These are phyloP conservation scores for Bos indicus DNA, from an alignment of 2,113 vertebrate genomes.

Conservation along the genomic window DNA sequence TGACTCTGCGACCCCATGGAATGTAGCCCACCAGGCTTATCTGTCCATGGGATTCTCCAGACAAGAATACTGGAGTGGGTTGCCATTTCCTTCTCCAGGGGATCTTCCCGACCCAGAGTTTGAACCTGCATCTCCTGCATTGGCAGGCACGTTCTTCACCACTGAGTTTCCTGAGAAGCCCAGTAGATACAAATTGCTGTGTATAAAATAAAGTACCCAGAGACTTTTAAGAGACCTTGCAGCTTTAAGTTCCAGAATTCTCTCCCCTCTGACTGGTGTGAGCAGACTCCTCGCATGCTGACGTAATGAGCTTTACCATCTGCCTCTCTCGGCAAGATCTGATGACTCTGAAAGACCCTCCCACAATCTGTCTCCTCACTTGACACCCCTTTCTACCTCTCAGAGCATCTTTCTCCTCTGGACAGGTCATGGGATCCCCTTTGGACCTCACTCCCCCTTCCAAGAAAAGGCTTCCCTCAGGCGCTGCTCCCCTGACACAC, in stretches of 20 bases:
- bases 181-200: not conserved
- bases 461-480: not conserved
- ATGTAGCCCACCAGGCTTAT: not conserved
- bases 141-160: not conserved
- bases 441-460: not conserved
- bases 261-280: not conserved
- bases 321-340: not conserved
- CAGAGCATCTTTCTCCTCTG: not conserved
- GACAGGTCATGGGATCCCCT: not conserved
- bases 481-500: not conserved
- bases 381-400: not conserved
- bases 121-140: not conserved
- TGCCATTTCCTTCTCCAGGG: not conserved
- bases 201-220: not conserved
- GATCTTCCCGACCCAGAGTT: not conserved
- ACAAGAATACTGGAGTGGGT: not conserved
- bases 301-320: not conserved
- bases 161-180: not conserved
- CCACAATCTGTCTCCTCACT: not conserved
- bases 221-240: not conserved
- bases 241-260: not conserved
- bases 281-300: not conserved
- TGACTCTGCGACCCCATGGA: not conserved
- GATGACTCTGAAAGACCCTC: not conserved
- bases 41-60: not conserved